A percentile compares a stretch with the other conserved stretches of the same genome.
Conservation (phyloP, 2,888 invertebrate genomes). For the Homarus gammarus region DNA sequence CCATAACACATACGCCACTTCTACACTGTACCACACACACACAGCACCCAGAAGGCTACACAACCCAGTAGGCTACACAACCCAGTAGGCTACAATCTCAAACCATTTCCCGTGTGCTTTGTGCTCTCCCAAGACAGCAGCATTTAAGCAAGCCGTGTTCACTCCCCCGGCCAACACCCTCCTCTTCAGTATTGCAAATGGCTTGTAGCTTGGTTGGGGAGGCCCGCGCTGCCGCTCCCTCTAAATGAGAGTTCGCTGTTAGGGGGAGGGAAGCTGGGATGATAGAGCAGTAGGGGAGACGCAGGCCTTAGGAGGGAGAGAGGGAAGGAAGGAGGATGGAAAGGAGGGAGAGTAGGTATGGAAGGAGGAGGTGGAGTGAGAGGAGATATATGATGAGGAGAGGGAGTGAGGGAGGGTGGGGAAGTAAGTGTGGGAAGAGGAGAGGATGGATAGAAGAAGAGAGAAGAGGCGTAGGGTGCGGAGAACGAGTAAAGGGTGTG, state of each 20-base stretch:
- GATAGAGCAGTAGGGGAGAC: too few relatives aligned
- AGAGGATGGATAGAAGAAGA: background rate
- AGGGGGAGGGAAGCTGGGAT: slow-evolving; percentile 15
- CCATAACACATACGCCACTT: too few relatives aligned
- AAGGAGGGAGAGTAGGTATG: background rate
- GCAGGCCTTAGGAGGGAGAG: slow-evolving; percentile 26
- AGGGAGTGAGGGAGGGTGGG: background rate
- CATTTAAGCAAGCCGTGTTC: background rate
- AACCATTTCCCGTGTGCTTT: too few relatives aligned
- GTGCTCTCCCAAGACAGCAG: background rate
- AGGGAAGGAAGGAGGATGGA: background rate
- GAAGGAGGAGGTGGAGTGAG: background rate
- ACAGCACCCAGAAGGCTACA: too few relatives aligned
- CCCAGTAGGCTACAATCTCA: too few relatives aligned
- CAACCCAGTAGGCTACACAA: too few relatives aligned
- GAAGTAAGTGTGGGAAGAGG: background rate
- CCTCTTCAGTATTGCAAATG: slow-evolving; percentile 57
- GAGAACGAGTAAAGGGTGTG: background rate
- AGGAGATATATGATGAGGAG: background rate
- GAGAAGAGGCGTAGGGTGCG: background rate
- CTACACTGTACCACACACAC: too few relatives aligned
- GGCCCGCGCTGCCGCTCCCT: background rate
- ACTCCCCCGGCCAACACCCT: background rate
- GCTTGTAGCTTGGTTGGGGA: slow-evolving; percentile 44
- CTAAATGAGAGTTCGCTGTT: slow-evolving; percentile 54